Evolutionary conservation across 1,140 invertebrate genomes (phyloP).

Genomic region (Trichonephila clavipes): DNA sequence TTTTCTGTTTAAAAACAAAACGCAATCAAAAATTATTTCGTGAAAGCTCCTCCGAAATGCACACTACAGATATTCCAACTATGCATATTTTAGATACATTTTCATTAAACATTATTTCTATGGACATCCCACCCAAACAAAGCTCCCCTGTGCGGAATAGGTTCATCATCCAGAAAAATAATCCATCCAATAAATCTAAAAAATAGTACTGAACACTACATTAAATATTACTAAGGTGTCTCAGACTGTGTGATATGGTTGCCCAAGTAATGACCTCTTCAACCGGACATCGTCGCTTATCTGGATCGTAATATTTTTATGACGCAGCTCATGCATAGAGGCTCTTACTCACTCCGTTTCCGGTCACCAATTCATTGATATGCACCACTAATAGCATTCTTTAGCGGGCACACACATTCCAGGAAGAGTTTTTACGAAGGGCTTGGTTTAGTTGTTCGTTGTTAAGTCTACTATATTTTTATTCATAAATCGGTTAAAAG

Average conservation of each 20-base stretch:
- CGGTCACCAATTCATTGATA: neutral
- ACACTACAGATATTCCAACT: no score
- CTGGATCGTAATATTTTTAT: neutral
- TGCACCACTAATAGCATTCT: neutral
- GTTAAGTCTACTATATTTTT: no score
- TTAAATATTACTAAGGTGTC: neutral
- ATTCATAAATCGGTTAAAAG: no score
- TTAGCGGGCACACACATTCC: neutral
- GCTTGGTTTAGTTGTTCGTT: neutral
- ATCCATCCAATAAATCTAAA: no score
- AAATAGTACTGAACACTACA: neutral
- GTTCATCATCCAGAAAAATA: no score
- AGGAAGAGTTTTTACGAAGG: neutral
- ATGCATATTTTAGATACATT: no score
- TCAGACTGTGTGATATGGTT: neutral
- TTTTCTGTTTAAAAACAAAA: no score
- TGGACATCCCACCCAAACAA: no score
- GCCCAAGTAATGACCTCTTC: neutral
- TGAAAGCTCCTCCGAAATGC: no score
- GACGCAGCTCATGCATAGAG: neutral
- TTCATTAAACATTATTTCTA: no score
- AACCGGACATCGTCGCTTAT: neutral
- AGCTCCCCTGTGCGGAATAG: no score
- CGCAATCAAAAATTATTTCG: no score
- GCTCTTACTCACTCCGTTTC: neutral